Evolutionary conservation across 2,888 invertebrate genomes (phyloP), one percentile per base, ranked within the genome.

Genomic region (Lapara coniferarum): DNA sequence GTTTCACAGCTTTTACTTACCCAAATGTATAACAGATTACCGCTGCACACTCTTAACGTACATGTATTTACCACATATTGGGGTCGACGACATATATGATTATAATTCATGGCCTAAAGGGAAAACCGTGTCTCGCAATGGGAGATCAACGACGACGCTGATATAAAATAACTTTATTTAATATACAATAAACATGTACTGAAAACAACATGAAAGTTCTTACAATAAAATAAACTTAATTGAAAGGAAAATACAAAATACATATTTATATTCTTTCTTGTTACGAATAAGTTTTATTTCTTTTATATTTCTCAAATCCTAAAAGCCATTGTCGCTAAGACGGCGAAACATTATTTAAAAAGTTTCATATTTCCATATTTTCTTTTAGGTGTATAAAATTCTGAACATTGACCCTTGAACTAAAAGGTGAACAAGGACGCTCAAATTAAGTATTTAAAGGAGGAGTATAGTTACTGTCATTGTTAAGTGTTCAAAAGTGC

Each of bases 291-390:
- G 5, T 16, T 63, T 63, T 59, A 59, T 59, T 46, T 19, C 49
- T 49, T 46, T 63, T 19, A 63, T 49, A 63, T 63, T 19, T 49
- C 49, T 37, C 16, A 67, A 68, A 68, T 51, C 12, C 13, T 37
- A 58, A 58, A 51, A n/a, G 58, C 58, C 57, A 59, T 68, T 67
- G 19, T 59, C 44, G 52, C 58, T 56, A 68, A 68, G 58, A 37
- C 37, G 16, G 6, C 10, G 10, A 59, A 58, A 58, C 56, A 37
- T 58, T 68, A 13, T 68, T 68, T 37, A 16, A 58, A 37, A 37
- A 37, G 58, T 58, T 68, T 55, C 58, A 68, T 52, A 52, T 66
- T 66, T 25, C 52, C 52, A 66, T 66, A 68, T 68, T 68, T 66
- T 52, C 30, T 30, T 63, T 63, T 49, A 49, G 37, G 37, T 52